A percentile compares a stretch with the other conserved stretches of the same genome.
phyloP scores from a whole-genome alignment of 2,888 invertebrate genomes.

The Steinernema hermaphroditum region DNA sequence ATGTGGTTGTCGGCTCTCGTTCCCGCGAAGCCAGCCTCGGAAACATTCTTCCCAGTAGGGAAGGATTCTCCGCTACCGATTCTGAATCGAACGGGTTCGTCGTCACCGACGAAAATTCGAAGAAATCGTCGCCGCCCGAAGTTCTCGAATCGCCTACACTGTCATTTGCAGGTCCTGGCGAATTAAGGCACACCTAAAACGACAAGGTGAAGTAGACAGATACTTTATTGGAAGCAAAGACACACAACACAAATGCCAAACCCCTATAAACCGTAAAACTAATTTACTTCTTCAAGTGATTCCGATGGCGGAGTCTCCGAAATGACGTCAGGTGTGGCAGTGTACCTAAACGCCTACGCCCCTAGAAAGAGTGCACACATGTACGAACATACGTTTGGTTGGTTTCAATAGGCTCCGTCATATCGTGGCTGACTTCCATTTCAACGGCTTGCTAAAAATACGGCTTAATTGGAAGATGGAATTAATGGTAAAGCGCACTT shows the following conservation, averaged over 20 bases:
- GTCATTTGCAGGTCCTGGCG: background rate
- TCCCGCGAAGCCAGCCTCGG: background rate
- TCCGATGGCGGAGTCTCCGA: conserved; percentile 15
- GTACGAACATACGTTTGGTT: background rate
- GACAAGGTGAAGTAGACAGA: background rate
- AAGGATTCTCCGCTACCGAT: background rate
- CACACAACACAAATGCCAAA: conserved; percentile 22
- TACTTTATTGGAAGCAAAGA: background rate
- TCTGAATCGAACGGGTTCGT: background rate
- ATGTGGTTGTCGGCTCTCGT: background rate
- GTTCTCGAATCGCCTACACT: background rate
- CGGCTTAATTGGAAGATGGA: no score
- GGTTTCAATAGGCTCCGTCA: conserved; percentile 16
- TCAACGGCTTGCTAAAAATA: background rate
- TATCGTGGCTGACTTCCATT: background rate
- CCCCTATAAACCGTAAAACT: background rate
- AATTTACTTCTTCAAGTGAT: conserved; percentile 22
- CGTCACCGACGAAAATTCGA: background rate
- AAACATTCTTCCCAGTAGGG: background rate
- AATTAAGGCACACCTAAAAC: conserved; percentile 5
- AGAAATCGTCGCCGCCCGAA: background rate
- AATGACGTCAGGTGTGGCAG: background rate
- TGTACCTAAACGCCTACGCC: background rate
- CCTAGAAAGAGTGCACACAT: background rate
- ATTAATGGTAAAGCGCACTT: no score